Conservation (phyloP, 2,888 invertebrate species). For the Podotricha telesiphe region DNA sequence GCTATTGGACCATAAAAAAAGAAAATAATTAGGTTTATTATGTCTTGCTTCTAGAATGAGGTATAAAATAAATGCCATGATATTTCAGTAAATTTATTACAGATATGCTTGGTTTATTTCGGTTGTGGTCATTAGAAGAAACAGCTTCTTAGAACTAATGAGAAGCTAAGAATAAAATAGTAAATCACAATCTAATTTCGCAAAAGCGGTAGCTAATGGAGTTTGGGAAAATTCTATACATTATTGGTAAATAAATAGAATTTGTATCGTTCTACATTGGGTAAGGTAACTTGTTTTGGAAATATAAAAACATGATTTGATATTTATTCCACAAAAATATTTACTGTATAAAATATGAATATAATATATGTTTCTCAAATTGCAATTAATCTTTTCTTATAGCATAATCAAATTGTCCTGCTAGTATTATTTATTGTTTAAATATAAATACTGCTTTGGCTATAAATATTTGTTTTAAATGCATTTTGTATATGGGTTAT, state of each 20-base stretch:
- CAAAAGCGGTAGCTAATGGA: slow-evolving; percentile 28
- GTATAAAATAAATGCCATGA: slow-evolving; percentile 9
- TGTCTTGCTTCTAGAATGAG: neutral
- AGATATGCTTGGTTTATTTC: slow-evolving; percentile 37
- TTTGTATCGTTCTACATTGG: slow-evolving; percentile 2
- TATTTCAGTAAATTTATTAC: slow-evolving; percentile 23
- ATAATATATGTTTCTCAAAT: neutral
- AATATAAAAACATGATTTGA: neutral
- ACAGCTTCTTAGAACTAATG: slow-evolving; percentile 55
- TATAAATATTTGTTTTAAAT: too few species aligned
- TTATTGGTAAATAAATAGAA: slow-evolving; percentile 15
- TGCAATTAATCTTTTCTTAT: neutral
- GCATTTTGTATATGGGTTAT: too few species aligned
- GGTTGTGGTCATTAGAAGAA: slow-evolving; percentile 53
- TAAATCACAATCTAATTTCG: slow-evolving; percentile 36
- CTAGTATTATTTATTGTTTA: neutral
- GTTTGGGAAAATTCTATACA: slow-evolving; percentile 35
- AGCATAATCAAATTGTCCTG: neutral
- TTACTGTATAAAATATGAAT: neutral
- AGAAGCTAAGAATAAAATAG: slow-evolving; percentile 46
- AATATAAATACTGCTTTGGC: neutral
- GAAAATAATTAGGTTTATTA: neutral
- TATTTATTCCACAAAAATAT: neutral
- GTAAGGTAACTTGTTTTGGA: neutral
- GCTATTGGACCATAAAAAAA: neutral